These are phyloP conservation scores for Hydractinia echinata DNA, from an alignment of 30 jellyfish, hydroid and myxozoan genomes.

Conservation along the genomic window DNA sequence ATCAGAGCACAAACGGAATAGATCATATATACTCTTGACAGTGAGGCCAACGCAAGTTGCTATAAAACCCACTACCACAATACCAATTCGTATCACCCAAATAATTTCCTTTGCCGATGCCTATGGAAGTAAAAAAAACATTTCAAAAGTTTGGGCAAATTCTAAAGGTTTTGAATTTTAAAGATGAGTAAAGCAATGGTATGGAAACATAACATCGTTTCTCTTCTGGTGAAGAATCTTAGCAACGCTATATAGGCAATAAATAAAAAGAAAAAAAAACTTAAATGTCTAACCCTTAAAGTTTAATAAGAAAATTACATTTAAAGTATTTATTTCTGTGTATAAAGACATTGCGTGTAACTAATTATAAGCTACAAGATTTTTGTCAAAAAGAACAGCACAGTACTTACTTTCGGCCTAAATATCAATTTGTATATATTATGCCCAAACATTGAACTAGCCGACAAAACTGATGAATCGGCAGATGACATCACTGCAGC, in stretches of 20 bases:
- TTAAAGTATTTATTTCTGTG: too few species aligned
- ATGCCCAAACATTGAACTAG: constrained; percentile 83
- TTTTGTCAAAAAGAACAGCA: too few species aligned
- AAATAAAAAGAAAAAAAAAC: too few species aligned
- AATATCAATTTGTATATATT: constrained; percentile 61
- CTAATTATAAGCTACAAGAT: too few species aligned
- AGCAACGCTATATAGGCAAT: too few species aligned
- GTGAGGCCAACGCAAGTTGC: constrained; percentile 32
- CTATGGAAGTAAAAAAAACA: constrained; percentile 1
- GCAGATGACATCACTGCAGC: constrained; percentile 97
- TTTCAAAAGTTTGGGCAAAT: neutral
- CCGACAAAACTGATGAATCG: constrained; percentile 82
- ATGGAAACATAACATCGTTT: too few species aligned
- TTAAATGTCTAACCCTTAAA: too few species aligned
- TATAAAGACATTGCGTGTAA: too few species aligned
- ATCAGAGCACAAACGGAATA: constrained; percentile 31
- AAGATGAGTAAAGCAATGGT: too few species aligned
- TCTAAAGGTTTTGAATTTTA: too few species aligned
- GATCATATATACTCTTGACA: constrained; percentile 13
- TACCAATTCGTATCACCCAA: constrained; percentile 32
- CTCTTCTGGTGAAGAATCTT: too few species aligned
- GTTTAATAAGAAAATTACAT: too few species aligned
- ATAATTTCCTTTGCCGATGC: constrained; percentile 20
- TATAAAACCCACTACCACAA: constrained; percentile 18
- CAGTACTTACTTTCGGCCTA: constrained; percentile 56